Evolutionary conservation across 2,113 vertebrate species (phyloP).

Genomic region (Rhabdornis inornatus): DNA sequence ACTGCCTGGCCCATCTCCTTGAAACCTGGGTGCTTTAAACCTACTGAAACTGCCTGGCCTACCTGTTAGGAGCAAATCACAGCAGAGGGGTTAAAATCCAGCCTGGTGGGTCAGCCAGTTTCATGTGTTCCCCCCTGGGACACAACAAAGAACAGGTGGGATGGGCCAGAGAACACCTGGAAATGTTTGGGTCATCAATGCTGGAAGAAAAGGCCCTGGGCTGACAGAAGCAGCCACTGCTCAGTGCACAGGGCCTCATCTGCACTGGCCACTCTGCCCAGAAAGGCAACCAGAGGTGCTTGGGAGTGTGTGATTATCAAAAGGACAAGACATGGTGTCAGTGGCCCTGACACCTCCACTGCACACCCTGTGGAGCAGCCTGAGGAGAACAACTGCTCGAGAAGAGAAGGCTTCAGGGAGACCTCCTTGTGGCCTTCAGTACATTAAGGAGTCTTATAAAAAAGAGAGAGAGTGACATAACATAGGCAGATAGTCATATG

Average conservation of each 20-base stretch:
- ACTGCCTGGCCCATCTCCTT: neutral
- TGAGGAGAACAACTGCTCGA: neutral
- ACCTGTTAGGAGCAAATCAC: rapidly evolving
- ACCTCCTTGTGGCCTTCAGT: neutral
- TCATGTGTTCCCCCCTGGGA: neutral
- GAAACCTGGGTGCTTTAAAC: too few species aligned
- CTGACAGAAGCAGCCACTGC: neutral
- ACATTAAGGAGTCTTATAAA: neutral
- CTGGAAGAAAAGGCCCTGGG: neutral
- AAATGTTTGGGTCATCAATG: too few species aligned
- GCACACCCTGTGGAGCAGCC: neutral
- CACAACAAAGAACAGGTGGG: neutral
- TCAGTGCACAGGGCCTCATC: neutral
- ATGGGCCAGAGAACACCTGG: neutral
- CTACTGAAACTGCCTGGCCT: neutral
- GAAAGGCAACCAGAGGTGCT: too few species aligned
- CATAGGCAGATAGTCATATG: neutral
- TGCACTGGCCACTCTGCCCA: neutral
- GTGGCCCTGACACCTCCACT: neutral
- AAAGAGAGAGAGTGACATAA: neutral
- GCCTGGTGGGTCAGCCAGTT: too few species aligned
- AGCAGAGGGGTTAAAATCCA: neutral
- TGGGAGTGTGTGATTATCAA: rapidly evolving
- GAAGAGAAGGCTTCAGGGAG: neutral
- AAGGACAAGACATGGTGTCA: neutral